Evolutionary conservation across 2,888 invertebrate genomes (phyloP), one percentile per base, ranked within the genome.

Genomic region (Ormyrus nitidulus): DNA sequence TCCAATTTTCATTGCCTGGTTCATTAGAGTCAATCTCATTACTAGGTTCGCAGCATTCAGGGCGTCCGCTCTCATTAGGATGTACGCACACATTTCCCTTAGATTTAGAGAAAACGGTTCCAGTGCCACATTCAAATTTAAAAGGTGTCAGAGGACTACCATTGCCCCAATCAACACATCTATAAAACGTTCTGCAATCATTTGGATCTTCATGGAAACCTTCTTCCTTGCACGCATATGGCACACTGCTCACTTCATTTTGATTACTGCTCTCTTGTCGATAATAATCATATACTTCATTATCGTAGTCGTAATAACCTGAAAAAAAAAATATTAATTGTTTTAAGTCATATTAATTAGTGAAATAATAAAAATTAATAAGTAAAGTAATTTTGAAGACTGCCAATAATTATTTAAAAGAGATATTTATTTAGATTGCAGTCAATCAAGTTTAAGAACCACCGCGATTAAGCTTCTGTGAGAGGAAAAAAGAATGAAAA

Each of bases 181-280:
- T 93, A 88, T 96, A 96, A 91, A 96, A 96, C 72, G 93, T 91
- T 69, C 92, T 92, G 87, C 96, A 96, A 86, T 95, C 93, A n/a
- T 88, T 88, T n/a, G 94, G 93, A 88, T 96, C 95, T 1, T 93
- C 92, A 88, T 94, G 93, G 83, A 95, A 95, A 44, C 96, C 96
- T 89, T 95, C 95, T 34, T 92, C 90, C 4, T 91, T 90, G 86
- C 96, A 96, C 51, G 91, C 87, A 83, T 94, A 93, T 79, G n/a
- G 61, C 44, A 59, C 76, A 46, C 4, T 54, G 0, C n/a, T 64
- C 5, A 44, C 73, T 61, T 74, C 48, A 48, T 73, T 11, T 62
- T 73, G 65, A 66, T 79, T 81, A 46, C 73, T 79, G 49, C 77
- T 75, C 2, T 80, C 82, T 59, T 74, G 70, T 9, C 76, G 49